Evolutionary conservation across 2,113 vertebrate species (phyloP), one percentile per base, ranked within the genome.

Genomic region (Dasyurus viverrinus): DNA sequence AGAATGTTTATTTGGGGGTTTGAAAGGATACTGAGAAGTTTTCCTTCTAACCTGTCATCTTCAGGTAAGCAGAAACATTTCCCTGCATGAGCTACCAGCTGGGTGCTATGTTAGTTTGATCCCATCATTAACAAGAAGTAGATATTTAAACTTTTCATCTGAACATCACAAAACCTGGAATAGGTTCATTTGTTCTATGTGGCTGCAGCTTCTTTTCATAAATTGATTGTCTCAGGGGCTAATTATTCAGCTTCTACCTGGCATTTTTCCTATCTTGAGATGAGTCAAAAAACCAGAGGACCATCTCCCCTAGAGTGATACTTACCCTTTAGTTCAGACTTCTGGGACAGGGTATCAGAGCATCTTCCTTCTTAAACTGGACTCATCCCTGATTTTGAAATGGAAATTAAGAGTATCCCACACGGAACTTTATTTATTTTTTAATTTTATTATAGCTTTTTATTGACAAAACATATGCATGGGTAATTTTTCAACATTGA

Each of bases 301-400:
- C 5, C 0, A 3, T 48, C 89, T 90, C 25, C 1, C 2, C 5
- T 27, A 8, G 11, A 14, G 26, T 6, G 2, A 10, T 25, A 9
- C 25, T 9, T 5, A 50, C 3, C 46, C 30, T 55, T 30, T 30
- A 42, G n/a, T 6, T 30, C 84, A 48, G 25, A 22, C 36, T 54
- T 90, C 57, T 6, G 1, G 11, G 57, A 54, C 27, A 55, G 53
- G 52, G 25, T 52, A 48, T 25, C 76, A 36, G 7, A 1, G 46
- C 6, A 92, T 10, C 46, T 53, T 95, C n/a, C 19, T 84, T 7
- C 12, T 52, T 47, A 90, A 76, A 57, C 9, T 26, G 93, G 26
- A 91, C 68, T n/a, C 27, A 9, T n/a, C 53, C 25, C 7, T 55
- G 47, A 76, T 55, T 90, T 52, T 36, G 24, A 93, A 76, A 92